Evolutionary conservation across 2,888 invertebrate species (phyloP).

Genomic region (Slavum lentiscoides): DNA sequence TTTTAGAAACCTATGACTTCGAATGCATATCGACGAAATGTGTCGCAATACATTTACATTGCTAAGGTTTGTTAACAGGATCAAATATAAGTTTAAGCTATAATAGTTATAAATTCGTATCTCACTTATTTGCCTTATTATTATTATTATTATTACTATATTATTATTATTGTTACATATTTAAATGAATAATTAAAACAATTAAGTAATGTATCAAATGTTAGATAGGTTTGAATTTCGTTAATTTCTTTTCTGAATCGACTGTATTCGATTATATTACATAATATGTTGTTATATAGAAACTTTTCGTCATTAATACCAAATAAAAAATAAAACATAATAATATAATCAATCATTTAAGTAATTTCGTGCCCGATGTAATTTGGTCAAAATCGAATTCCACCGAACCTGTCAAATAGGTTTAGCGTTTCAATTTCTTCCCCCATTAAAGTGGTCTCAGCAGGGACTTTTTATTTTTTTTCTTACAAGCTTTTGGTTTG

Average conservation of each 20-base stretch:
- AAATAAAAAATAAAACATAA: slow-evolving; percentile 3
- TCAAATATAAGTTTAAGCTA: no score
- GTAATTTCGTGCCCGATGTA: slow-evolving; percentile 19
- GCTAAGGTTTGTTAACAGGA: no score
- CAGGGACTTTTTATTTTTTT: not conserved
- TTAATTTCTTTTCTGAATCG: not conserved
- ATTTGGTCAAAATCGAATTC: slow-evolving; percentile 38
- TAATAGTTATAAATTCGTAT: no score
- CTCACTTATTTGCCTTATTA: no score
- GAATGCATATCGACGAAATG: no score
- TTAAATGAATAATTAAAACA: no score
- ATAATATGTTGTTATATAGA: not conserved
- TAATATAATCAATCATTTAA: slow-evolving; percentile 34
- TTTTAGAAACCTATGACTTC: no score
- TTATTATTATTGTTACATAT: no score
- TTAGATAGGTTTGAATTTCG: not conserved
- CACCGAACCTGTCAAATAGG: slow-evolving; percentile 26
- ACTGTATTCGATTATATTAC: not conserved
- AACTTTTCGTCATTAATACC: slow-evolving; percentile 8
- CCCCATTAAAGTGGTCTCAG: not conserved
- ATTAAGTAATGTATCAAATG: not conserved
- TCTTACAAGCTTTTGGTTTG: not conserved
- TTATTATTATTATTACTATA: no score
- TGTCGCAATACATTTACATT: no score
- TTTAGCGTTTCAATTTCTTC: slow-evolving; percentile 40